Evolutionary conservation across 2,888 invertebrate genomes (phyloP), one percentile per base, ranked within the genome.

Genomic region (Euplagia quadripunctaria): DNA sequence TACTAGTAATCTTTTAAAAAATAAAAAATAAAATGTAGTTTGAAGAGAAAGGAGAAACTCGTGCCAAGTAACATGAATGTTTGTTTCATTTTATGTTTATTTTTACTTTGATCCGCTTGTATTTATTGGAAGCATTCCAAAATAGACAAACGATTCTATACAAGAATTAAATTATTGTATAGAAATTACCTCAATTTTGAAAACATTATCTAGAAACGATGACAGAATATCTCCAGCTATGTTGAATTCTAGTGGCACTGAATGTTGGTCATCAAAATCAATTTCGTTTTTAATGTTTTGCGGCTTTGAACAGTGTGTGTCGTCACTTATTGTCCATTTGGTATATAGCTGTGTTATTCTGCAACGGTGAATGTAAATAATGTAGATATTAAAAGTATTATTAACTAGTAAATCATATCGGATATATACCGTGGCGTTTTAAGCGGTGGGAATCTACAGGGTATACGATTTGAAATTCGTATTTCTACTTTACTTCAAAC

Each of bases 271-370:
- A 58, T 93, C 86, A 63, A 94, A 89, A 68, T 87, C 79, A 4
- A 92, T 71, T 2, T 83, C 82, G 3, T 71, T 80, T 72, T 74
- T 85, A 12, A 91, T 11, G 7, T 74, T 31, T 75, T 87, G 82
- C 3, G 73, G 84, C 67, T 86, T 69, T 0, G 94, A 93, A 52
- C 82, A 75, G 70, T 90, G 90, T 42, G 80, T 85, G 73, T 90
- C 88, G 1, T 88, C 84, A 0, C 85, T 87, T 31, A 93, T 75
- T 51, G 73, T 83, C 94, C 94, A 94, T 79, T 88, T 87, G 17
- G 90, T 91, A 72, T 93, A 94, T 58, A 94, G 68, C 41, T 94
- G 87, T 8, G 88, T 82, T 79, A 94, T 87, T 66, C 94, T 94
- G 76, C 31, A 86, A 64, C 42, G 6, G 4, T 17, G 16, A 64